Evolutionary conservation across 2,888 invertebrate species (phyloP), one percentile per base, ranked within the genome.

Genomic region (Notocelia uddmanniana): DNA sequence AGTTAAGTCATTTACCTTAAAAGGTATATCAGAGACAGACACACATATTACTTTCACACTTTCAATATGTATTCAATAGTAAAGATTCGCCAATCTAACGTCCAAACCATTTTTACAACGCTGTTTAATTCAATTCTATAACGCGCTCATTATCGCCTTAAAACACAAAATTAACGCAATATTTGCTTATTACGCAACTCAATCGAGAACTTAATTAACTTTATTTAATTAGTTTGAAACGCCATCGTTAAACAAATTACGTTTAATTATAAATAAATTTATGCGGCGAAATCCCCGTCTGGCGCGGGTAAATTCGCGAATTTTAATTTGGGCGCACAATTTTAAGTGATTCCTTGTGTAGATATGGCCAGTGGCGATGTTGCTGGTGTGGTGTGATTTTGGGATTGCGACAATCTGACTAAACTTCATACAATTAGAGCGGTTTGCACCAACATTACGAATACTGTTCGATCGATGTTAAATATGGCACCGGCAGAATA

Each of bases 291-390:
- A 74, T 79, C 79, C 74, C 78, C 77, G 80, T 1, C 45, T 13
- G 45, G 45, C 45, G 45, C 13, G 85, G 87, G 87, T 84, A 82
- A 87, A 87, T 88, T 89, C 86, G 85, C 88, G 84, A 87, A 91
- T 91, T 91, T 91, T 91, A 91, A 91, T 92, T 91, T 88, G 88
- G 83, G 76, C 80, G 76, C 84, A 83, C 84, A 83, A 85, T 84
- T 86, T 85, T 85, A 83, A 85, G 80, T 83, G 88, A 88, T 89
- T 86, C 83, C 86, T 89, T 87, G 88, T 87, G 78, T 79, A 80
- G 87, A 89, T 88, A 88, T 78, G 76, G 72, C 71, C 67, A 52
- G 74, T 76, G 63, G 71, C 66, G 74, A 41, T 81, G 90, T 81
- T 69, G 78, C 79, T 11, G 85, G 59, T 31, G 67, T 23, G 75